Evolutionary conservation across 2,113 vertebrate genomes (phyloP), one percentile per base, ranked within the genome.

Genomic region (Xenopus borealis): DNA sequence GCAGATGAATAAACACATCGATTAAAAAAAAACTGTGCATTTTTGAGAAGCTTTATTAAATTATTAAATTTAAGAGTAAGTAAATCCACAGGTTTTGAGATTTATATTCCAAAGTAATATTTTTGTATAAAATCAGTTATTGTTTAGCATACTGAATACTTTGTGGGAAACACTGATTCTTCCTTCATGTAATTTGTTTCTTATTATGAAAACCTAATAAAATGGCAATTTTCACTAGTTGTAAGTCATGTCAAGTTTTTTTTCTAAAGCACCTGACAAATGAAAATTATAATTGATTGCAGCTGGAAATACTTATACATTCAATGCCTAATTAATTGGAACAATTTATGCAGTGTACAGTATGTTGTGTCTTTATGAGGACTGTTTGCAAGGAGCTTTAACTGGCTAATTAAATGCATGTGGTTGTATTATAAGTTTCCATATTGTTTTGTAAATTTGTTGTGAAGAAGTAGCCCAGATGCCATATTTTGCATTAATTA

Each of bases 261-360:
- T 12, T n/a, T 13, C 3, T 10, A 53, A 23, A 23, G 83, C 86
- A 79, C 84, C 83, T 84, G 86, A 80, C 80, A 75, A 84, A 89
- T 88, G 91, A 82, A 88, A 84, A 78, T 63, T 16, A 81, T 91
- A 90, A 92, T 86, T 89, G 87, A 88, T 80, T 89, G 83, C 88
- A 92, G 90, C 86, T 90, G 88, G 86, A 63, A 87, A 62, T 83
- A 83, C 87, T 89, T 89, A 91, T 88, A 84, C 79, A 85, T 82
- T 88, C 88, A 88, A 89, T 90, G 85, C 79, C 82, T 87, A 88
- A 91, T 89, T 89, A 91, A 90, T 89, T 87, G 83, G 83, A 84
- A 83, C 87, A 89, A 87, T 91, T 90, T 89, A 86, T 81, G 82
- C 81, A 81, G 84, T 82, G 82, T 85, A n/a, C n/a, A n/a, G n/a